Evolutionary conservation across 2,888 invertebrate species (phyloP).

Genomic region (Hirtodrosophila confusa): DNA sequence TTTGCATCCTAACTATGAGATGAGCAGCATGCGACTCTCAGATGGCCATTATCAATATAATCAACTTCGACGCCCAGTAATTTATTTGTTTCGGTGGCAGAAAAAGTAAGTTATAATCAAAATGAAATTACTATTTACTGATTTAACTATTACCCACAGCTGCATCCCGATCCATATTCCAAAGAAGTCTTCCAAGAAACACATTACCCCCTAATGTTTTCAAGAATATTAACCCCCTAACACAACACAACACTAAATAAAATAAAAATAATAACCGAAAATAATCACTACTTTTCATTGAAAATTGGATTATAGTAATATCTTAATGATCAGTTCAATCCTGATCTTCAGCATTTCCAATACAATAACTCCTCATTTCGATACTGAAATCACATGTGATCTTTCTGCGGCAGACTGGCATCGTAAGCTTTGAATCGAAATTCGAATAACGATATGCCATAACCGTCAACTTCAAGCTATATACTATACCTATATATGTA

Average conservation of each 20-base stretch:
- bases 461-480: background rate
- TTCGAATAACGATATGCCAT: background rate
- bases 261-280: background rate
- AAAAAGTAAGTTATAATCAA: slow-evolving; percentile 5
- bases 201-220: slow-evolving; percentile 19
- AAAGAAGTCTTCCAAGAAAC: slow-evolving; percentile 39
- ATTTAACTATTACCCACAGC: background rate
- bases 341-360: too few relatives aligned
- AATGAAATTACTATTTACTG: too few relatives aligned
- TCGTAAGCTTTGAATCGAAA: too few relatives aligned
- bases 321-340: too few relatives aligned
- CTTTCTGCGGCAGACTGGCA: too few relatives aligned
- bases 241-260: background rate
- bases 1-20: slow-evolving; percentile 35
- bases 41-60: slow-evolving; percentile 41
- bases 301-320: too few relatives aligned
- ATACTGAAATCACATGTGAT: too few relatives aligned
- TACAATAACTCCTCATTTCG: too few relatives aligned
- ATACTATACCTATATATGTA: background rate
- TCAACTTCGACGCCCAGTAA: slow-evolving; percentile 26
- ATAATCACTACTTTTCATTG: too few relatives aligned
- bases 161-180: slow-evolving; percentile 11
- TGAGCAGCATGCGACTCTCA: slow-evolving; percentile 36
- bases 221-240: background rate
- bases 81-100: slow-evolving; percentile 32